Evolutionary conservation across 2,113 vertebrate genomes (phyloP).

Genomic region (Eublepharis macularius): DNA sequence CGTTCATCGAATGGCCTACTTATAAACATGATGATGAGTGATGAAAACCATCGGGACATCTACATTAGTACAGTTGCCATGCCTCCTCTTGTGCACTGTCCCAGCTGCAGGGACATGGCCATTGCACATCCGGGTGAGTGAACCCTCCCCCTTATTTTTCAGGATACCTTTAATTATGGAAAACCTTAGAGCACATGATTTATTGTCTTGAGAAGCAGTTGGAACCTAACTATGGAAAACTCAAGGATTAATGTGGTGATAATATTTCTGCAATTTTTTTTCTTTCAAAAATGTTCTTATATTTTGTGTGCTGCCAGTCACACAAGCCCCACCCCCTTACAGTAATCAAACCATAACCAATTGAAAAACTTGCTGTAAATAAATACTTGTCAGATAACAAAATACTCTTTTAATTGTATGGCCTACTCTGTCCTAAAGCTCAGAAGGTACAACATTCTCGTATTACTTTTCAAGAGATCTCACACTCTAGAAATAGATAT

Average conservation of each 20-base stretch:
- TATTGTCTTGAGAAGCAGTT: not conserved
- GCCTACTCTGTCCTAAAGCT: not conserved
- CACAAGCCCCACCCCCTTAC: not conserved
- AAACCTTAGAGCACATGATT: not conserved
- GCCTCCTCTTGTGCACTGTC: slow-evolving; percentile 80
- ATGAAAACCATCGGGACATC: slow-evolving; percentile 92
- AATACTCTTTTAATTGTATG: not conserved
- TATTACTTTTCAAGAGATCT: not conserved
- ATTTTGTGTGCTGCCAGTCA: too few species aligned
- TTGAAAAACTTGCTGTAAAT: not conserved
- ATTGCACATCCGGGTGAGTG: slow-evolving; percentile 69
- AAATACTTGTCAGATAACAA: not conserved
- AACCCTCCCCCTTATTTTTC: not conserved
- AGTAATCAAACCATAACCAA: not conserved
- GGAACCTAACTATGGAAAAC: not conserved
- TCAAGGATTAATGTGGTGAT: not conserved
- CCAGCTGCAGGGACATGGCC: slow-evolving; percentile 77
- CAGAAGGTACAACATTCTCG: not conserved
- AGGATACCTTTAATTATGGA: not conserved
- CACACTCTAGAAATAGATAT: not conserved
- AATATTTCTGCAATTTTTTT: not conserved
- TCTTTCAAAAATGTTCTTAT: not conserved
- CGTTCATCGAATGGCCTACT: slow-evolving; percentile 85
- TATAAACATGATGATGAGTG: slow-evolving; percentile 92
- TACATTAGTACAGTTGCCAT: slow-evolving; percentile 88